These are phyloP conservation scores for Gonioctena quinquepunctata DNA, from an alignment of 1,140 invertebrate genomes.

Conservation along the genomic window DNA sequence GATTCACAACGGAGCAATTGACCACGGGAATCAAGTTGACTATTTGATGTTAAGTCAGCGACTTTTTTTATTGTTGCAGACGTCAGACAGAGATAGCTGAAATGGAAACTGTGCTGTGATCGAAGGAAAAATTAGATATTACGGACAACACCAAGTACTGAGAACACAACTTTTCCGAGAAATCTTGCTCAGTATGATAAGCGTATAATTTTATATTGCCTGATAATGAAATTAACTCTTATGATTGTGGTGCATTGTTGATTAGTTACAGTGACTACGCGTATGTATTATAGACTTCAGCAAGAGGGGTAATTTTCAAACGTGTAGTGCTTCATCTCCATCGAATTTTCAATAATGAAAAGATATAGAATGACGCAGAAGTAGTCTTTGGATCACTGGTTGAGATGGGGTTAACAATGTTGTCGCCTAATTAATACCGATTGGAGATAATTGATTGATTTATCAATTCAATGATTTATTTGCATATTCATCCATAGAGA, in stretches of 20 bases:
- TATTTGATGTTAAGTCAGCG: too few relatives aligned
- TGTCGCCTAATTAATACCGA: too few relatives aligned
- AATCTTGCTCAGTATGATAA: neutral
- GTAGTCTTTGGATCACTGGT: too few relatives aligned
- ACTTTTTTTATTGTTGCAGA: slow-evolving; percentile 50
- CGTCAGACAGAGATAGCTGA: slow-evolving; percentile 77
- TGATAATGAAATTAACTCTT: slow-evolving; percentile 37
- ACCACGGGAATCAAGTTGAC: too few relatives aligned
- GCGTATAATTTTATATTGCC: slow-evolving; percentile 21
- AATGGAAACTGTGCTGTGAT: slow-evolving; percentile 90
- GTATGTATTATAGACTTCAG: neutral
- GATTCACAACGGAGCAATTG: too few relatives aligned
- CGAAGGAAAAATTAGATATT: slow-evolving; percentile 32
- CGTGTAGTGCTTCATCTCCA: neutral
- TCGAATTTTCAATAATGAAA: too few relatives aligned
- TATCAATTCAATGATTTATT: too few relatives aligned
- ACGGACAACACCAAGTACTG: slow-evolving; percentile 41
- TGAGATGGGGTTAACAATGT: too few relatives aligned
- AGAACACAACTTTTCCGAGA: neutral
- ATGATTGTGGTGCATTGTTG: slow-evolving; percentile 46
- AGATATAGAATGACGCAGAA: too few relatives aligned
- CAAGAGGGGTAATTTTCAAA: neutral
- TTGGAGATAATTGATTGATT: too few relatives aligned
- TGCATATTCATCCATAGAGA: too few relatives aligned
- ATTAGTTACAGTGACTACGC: slow-evolving; percentile 28